phyloP scores from a whole-genome alignment of 2,113 vertebrate genomes.

The Pycnonotus jocosus region DNA sequence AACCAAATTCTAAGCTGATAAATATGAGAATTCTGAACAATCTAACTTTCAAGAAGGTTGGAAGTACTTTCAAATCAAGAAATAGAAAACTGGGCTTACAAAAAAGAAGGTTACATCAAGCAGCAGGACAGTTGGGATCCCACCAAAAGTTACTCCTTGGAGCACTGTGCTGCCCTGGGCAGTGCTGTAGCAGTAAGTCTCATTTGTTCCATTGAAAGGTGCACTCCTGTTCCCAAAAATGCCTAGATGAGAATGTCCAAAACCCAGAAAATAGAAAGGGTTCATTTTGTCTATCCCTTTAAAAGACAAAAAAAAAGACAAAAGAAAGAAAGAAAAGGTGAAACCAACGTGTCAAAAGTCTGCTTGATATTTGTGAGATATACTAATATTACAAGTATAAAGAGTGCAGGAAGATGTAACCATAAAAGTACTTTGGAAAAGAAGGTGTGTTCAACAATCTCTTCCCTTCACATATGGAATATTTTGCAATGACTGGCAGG shows the following conservation, averaged over 20 bases:
- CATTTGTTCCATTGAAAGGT: constrained; percentile 61
- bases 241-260: constrained; percentile 43
- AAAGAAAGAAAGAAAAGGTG: background rate
- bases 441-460: background rate
- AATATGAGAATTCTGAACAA: background rate
- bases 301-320: background rate
- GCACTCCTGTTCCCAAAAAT: constrained; percentile 52
- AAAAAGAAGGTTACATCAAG: constrained; percentile 85
- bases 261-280: constrained; percentile 33
- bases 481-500: background rate
- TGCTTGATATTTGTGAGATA: background rate
- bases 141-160: constrained; percentile 84
- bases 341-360: background rate
- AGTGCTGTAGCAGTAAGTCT: constrained; percentile 78
- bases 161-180: constrained; percentile 80
- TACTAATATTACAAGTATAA: background rate
- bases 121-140: constrained; percentile 86
- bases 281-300: constrained; percentile 47
- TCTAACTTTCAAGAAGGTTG: background rate
- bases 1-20: background rate
- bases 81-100: constrained; percentile 60
- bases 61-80: background rate
- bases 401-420: background rate
- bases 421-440: background rate
- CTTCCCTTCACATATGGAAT: background rate